phyloP scores from a whole-genome alignment of 2,888 invertebrate genomes.

The Hylaea fasciaria region DNA sequence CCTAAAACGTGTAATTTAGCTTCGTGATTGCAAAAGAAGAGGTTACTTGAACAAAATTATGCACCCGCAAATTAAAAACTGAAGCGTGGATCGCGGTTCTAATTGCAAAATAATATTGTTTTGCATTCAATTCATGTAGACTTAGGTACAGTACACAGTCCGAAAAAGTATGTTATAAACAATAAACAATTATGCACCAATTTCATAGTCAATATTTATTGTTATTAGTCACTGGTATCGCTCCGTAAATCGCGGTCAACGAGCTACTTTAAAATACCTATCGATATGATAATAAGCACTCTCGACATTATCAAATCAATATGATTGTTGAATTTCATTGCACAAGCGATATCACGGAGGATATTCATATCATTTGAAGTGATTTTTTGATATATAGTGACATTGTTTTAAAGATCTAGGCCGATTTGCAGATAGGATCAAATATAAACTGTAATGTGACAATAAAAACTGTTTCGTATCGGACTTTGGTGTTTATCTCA shows the following conservation, averaged over 20 bases:
- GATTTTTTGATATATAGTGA: conserved; percentile 15
- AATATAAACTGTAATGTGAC: not conserved
- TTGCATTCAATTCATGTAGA: no score
- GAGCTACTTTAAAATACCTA: conserved; percentile 46
- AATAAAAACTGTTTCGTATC: conserved; percentile 5
- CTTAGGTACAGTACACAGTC: no score
- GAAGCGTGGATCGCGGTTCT: no score
- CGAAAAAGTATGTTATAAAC: not conserved
- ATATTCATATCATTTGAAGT: conserved; percentile 10
- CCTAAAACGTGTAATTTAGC: no score
- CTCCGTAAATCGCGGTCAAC: conserved; percentile 54
- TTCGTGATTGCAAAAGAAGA: no score
- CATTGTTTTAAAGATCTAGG: conserved; percentile 31
- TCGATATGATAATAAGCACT: conserved; percentile 38
- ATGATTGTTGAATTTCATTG: conserved; percentile 36
- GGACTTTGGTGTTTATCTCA: conserved; percentile 12
- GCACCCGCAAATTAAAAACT: no score
- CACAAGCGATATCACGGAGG: conserved; percentile 38
- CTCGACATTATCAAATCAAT: conserved; percentile 36
- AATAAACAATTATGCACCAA: not conserved
- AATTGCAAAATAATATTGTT: no score
- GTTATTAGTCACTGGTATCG: conserved; percentile 5
- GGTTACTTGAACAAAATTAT: no score
- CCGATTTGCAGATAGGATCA: conserved; percentile 12
- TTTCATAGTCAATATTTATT: not conserved